phyloP scores from a whole-genome alignment of 2,113 vertebrate species.

The Mugil cephalus region DNA sequence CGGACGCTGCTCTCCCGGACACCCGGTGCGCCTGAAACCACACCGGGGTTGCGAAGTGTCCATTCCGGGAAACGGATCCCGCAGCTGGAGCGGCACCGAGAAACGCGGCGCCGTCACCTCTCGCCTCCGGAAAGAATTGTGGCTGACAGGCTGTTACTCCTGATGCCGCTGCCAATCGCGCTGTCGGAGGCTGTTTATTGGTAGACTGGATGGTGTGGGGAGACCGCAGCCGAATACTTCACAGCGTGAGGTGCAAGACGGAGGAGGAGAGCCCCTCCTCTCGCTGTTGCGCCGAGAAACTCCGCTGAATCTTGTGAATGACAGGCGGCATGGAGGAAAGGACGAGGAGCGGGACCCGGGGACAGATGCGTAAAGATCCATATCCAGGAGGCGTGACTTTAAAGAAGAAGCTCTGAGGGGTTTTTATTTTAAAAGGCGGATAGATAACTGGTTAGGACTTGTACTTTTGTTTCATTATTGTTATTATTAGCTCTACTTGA shows the following conservation, averaged over 20 bases:
- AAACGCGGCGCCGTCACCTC: constrained; percentile 11
- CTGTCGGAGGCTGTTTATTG: constrained; percentile 33
- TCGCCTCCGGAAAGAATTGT: constrained; percentile 1
- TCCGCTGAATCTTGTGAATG: constrained; percentile 58
- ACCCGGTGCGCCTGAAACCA: constrained; percentile 9
- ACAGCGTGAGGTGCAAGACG: constrained; percentile 49
- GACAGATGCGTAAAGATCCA: too few species aligned
- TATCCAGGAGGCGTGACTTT: too few species aligned
- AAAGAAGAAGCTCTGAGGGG: too few species aligned
- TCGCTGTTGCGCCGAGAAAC: constrained; percentile 14
- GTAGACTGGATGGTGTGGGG: constrained; percentile 28
- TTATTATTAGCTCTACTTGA: not conserved
- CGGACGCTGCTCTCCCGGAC: constrained; percentile 30
- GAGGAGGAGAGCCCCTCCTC: constrained; percentile 63
- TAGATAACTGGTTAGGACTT: too few species aligned
- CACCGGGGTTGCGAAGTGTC: constrained; percentile 38
- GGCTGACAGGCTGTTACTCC: constrained; percentile 37
- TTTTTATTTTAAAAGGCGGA: too few species aligned
- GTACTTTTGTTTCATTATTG: too few species aligned
- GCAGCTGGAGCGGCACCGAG: constrained; percentile 17
- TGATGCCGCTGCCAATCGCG: constrained; percentile 33
- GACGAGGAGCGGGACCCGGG: not conserved
- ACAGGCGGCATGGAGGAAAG: constrained; percentile 10
- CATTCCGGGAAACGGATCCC: constrained; percentile 24
- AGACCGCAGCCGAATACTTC: constrained; percentile 40